phyloP scores from a whole-genome alignment of 2,888 invertebrate species.

The Heteromurus nitidus region DNA sequence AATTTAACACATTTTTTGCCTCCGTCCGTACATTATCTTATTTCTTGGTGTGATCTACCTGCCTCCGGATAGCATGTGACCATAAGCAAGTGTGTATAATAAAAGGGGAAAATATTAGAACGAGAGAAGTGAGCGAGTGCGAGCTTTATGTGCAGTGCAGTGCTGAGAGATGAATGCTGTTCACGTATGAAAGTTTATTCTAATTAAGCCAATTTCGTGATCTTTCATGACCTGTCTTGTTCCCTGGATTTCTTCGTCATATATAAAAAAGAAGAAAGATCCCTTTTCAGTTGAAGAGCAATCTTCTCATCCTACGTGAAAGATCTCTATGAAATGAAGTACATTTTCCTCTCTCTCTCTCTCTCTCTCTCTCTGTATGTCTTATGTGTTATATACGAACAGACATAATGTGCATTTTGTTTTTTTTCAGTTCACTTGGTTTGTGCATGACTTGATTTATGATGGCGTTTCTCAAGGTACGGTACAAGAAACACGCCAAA shows the following conservation, averaged over 20 bases:
- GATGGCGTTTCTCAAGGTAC: conserved; percentile 52
- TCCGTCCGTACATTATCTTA: no score
- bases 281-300: conserved; percentile 11
- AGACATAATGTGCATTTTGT: conserved; percentile 41
- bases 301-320: no score
- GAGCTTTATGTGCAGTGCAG: background rate
- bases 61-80: no score
- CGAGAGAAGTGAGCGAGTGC: background rate
- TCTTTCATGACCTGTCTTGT: conserved; percentile 60
- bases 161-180: conserved; percentile 31
- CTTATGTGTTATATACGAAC: conserved; percentile 6
- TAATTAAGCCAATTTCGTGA: conserved; percentile 63
- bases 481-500: conserved; percentile 44
- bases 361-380: background rate
- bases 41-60: conserved; percentile 42
- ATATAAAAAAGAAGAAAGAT: conserved; percentile 15
- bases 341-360: background rate
- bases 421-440: conserved; percentile 34
- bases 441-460: conserved; percentile 63
- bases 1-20: no score
- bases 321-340: background rate
- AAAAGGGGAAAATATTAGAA: no score
- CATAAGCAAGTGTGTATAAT: no score
- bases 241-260: conserved; percentile 38
- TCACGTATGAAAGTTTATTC: conserved; percentile 62